A percentile compares a stretch with the other conserved stretches of the same genome.
phyloP scores from a whole-genome alignment of 2,888 invertebrate genomes.

The Synanthedon tipuliformis region DNA sequence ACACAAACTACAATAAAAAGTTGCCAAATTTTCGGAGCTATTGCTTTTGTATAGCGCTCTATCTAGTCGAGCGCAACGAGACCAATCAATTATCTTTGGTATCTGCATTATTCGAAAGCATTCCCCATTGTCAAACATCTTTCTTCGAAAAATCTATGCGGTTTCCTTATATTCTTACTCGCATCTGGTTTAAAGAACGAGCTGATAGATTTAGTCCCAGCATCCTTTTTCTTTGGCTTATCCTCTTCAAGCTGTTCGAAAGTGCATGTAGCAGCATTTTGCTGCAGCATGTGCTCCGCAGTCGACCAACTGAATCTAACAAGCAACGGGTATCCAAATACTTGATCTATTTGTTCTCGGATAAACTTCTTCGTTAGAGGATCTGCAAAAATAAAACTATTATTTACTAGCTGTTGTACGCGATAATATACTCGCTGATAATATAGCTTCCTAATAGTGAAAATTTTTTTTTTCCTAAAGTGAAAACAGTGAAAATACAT shows the following conservation, averaged over 20 bases:
- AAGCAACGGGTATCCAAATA: slow-evolving; percentile 95
- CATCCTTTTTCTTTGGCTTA: slow-evolving; percentile 36
- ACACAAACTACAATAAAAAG: too few relatives aligned
- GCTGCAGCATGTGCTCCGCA: slow-evolving; percentile 82
- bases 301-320: slow-evolving; percentile 99
- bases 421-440: too few relatives aligned
- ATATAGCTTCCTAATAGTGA: too few relatives aligned
- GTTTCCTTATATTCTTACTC: slow-evolving; percentile 49
- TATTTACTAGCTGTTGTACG: too few relatives aligned
- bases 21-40: too few relatives aligned
- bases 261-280: slow-evolving; percentile 77
- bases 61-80: too few relatives aligned
- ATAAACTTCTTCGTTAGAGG: slow-evolving; percentile 94
- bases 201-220: slow-evolving; percentile 66
- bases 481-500: too few relatives aligned
- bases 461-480: too few relatives aligned
- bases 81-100: too few relatives aligned
- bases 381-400: slow-evolving; percentile 70
- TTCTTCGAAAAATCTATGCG: slow-evolving; percentile 76
- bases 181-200: slow-evolving; percentile 63
- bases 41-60: too few relatives aligned
- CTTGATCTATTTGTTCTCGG: slow-evolving; percentile 79
- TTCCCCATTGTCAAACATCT: slow-evolving; percentile 70
- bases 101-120: slow-evolving; percentile 40
- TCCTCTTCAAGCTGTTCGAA: slow-evolving; percentile 77